A percentile compares a stretch with the other conserved stretches of the same genome.
These are phyloP conservation scores for Tenualosa thibaudeaui DNA, from an alignment of 2,797 vertebrate genomes.

Conservation along the genomic window DNA sequence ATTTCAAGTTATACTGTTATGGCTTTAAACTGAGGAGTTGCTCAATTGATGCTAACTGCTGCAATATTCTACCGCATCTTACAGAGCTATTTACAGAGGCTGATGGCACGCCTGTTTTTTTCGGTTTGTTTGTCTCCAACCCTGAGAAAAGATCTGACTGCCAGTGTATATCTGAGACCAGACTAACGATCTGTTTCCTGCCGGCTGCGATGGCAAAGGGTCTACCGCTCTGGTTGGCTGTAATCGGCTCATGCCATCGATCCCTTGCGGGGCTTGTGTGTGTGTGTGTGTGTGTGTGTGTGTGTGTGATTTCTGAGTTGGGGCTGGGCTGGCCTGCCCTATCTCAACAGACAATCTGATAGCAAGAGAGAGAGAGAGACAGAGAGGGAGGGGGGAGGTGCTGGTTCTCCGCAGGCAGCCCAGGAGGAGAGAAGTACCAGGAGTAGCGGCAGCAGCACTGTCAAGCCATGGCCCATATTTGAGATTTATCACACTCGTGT, in stretches of 20 bases:
- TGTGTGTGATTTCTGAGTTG: neutral
- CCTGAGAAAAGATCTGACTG: neutral
- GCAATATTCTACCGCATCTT: neutral
- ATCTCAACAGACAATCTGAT: neutral
- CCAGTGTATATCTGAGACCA: neutral
- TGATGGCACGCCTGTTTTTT: neutral
- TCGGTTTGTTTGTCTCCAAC: neutral
- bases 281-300: neutral
- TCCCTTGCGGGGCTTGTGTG: neutral
- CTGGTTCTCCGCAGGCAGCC: neutral
- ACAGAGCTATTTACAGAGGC: neutral
- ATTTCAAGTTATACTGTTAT: neutral
- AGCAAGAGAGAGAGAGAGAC: neutral
- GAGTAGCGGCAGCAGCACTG: neutral
- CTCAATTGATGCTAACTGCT: neutral
- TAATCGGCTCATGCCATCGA: conserved; percentile 6
- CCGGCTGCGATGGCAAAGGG: neutral
- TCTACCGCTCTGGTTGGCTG: neutral
- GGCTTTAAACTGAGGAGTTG: neutral
- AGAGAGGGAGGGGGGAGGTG: neutral
- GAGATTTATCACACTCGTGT: conserved; percentile 26
- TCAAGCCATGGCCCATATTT: conserved; percentile 23
- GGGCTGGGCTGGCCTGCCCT: neutral
- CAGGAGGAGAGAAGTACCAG: neutral
- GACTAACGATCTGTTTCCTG: conserved; percentile 1